Conservation (phyloP, 2,888 invertebrate genomes). For the Dugesia japonica region DNA sequence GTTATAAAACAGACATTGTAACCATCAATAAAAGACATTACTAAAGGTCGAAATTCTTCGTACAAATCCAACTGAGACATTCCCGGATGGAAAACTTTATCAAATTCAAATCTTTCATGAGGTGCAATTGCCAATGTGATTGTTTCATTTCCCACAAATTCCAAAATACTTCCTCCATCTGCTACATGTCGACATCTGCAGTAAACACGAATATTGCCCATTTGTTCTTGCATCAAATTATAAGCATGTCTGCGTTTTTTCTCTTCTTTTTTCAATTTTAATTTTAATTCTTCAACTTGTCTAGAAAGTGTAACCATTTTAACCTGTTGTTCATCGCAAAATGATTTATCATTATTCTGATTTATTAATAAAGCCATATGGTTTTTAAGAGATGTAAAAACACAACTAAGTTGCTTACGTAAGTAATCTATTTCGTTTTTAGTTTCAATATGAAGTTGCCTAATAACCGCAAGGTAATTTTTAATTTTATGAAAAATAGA, state of each 20-base stretch:
- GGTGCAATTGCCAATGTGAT: background rate
- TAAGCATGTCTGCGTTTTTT: slow-evolving; percentile 2
- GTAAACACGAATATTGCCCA: background rate
- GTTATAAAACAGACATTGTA: slow-evolving; percentile 32
- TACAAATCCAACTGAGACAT: slow-evolving; percentile 17
- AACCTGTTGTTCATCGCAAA: background rate
- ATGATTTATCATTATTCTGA: background rate
- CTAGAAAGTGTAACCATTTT: background rate
- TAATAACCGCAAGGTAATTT: background rate
- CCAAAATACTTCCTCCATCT: background rate
- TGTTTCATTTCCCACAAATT: background rate
- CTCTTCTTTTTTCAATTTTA: slow-evolving; percentile 3
- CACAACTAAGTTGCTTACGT: background rate
- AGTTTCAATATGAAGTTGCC: background rate
- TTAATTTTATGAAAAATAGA: background rate
- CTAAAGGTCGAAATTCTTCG: slow-evolving; percentile 31
- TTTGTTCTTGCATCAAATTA: slow-evolving; percentile 11
- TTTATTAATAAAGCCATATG: background rate
- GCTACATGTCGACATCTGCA: background rate
- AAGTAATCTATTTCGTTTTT: background rate
- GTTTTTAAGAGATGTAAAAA: background rate
- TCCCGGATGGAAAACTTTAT: background rate
- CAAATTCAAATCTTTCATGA: background rate
- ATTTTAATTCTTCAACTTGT: slow-evolving; percentile 10
- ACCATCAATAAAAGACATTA: slow-evolving; percentile 30